Evolutionary conservation across 2,113 vertebrate species (phyloP).

Genomic region (Elaphurus davidianus): DNA sequence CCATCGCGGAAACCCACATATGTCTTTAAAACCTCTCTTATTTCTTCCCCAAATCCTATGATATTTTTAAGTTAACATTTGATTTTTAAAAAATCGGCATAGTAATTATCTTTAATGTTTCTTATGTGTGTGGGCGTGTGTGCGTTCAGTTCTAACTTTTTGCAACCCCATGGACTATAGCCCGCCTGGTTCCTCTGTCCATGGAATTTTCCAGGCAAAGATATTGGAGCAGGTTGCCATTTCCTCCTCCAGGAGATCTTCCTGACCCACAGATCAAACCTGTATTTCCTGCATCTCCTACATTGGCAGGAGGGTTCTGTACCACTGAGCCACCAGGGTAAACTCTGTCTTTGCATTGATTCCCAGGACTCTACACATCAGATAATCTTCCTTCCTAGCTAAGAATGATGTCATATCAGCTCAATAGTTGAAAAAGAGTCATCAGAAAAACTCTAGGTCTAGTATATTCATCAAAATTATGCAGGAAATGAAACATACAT

Average conservation of each 20-base stretch:
- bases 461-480: constrained; percentile 35
- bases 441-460: constrained; percentile 27
- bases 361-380: too few relatives aligned
- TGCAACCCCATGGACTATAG: not conserved
- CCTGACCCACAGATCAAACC: not conserved
- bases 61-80: not conserved
- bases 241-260: not conserved
- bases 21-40: not conserved
- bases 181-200: not conserved
- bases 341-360: not conserved
- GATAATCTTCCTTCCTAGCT: too few relatives aligned
- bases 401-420: too few relatives aligned
- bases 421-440: too few relatives aligned
- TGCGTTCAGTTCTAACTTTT: not conserved
- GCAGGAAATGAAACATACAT: not conserved
- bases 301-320: not conserved
- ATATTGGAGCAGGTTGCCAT: not conserved
- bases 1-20: not conserved
- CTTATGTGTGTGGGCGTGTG: not conserved
- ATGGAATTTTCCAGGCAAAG: not conserved
- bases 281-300: not conserved
- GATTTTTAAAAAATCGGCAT: not conserved
- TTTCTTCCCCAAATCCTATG: not conserved
- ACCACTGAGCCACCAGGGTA: not conserved
- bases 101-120: not conserved